Base-by-base conservation (phyloP, 2,888 invertebrate genomes). In the Labia minor region DNA sequence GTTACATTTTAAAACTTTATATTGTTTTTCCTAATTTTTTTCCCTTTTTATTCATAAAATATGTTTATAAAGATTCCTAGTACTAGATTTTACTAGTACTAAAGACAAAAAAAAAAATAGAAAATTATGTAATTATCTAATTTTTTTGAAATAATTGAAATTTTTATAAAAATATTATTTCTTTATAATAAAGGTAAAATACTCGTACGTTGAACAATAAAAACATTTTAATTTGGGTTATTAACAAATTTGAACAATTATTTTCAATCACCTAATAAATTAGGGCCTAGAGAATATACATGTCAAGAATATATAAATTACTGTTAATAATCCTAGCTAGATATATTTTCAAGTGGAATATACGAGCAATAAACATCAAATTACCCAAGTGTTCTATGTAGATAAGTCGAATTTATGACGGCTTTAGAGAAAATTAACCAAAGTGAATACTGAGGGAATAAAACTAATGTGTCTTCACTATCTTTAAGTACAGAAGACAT, bases 311-410 rank as follows among this genome's bases (percentile, higher is more conserved):
- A 49, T 49, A 49, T 49, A 49, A 49, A 49, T 49, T 49, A 49
- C 49, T 49, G 49, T 49, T 49, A 49, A 49, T 49, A 49, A 49
- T 14, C 49, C 49, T 14, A 49, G 49, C 49, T 14, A 49, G 8
- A 49, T 49, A 49, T 49, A 49, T 49, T 49, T 49, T 49, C 49
- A 49, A 49, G 49, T 49, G 16, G 49, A 49, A 49, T 49, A 49
- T 49, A 49, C 14, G 49, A 49, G 49, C 49, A 49, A 49, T 49
- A 49, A 49, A 49, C 49, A 49, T 49, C 49, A 49, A 49, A 49
- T 49, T 49, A 49, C 49, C 49, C 49, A 49, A 49, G 49, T 49
- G 49, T 49, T 49, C 49, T 49, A 49, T 49, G 49, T 49, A 49
- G 49, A 49, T 49, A 49, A 49, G 49, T 49, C 49, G 49, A 49